Percentiles rank a stretch among this genome's conserved stretches.
These are phyloP conservation scores for Sander vitreus DNA, from an alignment of 2,113 vertebrate genomes.

Conservation along the genomic window DNA sequence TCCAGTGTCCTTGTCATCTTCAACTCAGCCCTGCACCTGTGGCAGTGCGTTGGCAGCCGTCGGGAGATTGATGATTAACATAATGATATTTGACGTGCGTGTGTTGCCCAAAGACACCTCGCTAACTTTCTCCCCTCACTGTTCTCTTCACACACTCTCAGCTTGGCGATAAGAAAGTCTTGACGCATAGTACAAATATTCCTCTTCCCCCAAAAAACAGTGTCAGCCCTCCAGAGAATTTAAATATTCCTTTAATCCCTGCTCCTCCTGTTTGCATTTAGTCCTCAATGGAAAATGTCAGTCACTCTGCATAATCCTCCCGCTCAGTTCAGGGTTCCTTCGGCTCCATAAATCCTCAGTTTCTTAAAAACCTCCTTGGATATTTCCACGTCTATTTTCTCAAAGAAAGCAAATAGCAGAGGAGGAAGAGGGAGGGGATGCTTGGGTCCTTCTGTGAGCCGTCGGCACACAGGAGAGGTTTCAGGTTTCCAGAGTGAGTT, in stretches of 20 bases:
- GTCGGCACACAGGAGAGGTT: constrained; percentile 12
- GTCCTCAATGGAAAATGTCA: constrained; percentile 42
- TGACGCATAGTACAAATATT: neutral
- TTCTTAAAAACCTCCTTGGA: neutral
- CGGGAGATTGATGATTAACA: constrained; percentile 39
- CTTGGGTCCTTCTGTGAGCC: neutral
- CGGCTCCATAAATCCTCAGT: neutral
- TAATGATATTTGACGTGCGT: constrained; percentile 36
- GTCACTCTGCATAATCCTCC: constrained; percentile 28
- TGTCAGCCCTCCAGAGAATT: constrained; percentile 3
- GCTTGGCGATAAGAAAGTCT: neutral
- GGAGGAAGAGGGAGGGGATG: neutral
- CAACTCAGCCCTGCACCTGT: constrained; percentile 40
- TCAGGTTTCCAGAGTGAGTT: constrained; percentile 32
- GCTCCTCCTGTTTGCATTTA: neutral
- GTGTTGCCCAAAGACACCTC: neutral
- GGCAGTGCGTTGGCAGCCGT: neutral
- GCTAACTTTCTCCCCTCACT: constrained; percentile 43
- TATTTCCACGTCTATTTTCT: constrained; percentile 20
- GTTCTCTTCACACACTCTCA: neutral
- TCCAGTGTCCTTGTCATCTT: constrained; percentile 1
- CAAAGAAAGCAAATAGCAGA: neutral
- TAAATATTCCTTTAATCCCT: constrained; percentile 2
- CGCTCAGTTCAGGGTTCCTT: constrained; percentile 8
- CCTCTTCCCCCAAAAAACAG: neutral